Percentiles rank a stretch among this genome's conserved stretches.
Evolutionary conservation across 2,797 vertebrate genomes (phyloP).

Genomic region (Hylomyscus alleni): DNA sequence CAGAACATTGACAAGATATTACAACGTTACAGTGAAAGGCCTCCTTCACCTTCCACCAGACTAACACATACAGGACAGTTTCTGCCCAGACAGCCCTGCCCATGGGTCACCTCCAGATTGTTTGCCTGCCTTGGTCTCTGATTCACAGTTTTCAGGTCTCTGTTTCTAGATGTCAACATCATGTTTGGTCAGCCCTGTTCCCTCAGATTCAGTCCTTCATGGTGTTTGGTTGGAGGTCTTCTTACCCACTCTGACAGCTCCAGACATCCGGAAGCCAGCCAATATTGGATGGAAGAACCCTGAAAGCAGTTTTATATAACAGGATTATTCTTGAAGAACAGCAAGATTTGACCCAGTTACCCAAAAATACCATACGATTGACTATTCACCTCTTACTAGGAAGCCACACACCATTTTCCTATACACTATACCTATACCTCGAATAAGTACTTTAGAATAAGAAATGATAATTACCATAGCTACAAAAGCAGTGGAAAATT

Average conservation of each 20-base stretch:
- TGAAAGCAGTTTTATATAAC: neutral
- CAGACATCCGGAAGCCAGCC: neutral
- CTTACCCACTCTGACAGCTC: neutral
- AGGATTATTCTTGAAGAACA: neutral
- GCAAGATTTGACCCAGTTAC: neutral
- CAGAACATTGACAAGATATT: neutral
- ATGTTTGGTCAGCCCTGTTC: neutral
- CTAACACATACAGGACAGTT: neutral
- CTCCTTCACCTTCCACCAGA: neutral
- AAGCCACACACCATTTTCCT: neutral
- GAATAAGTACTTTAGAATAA: neutral
- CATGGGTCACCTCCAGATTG: neutral
- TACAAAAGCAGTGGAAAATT: neutral
- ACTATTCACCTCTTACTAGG: neutral
- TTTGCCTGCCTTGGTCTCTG: neutral
- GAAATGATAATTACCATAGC: neutral
- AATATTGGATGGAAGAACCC: neutral
- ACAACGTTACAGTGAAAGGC: neutral
- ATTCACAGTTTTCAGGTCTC: neutral
- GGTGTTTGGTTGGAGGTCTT: neutral
- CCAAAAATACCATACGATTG: neutral
- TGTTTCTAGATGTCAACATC: neutral
- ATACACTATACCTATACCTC: too few species aligned
- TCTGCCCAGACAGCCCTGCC: neutral
- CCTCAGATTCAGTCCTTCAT: neutral